These are phyloP conservation scores for Fragum fragum DNA, from an alignment of 2,888 invertebrate genomes.

Conservation along the genomic window DNA sequence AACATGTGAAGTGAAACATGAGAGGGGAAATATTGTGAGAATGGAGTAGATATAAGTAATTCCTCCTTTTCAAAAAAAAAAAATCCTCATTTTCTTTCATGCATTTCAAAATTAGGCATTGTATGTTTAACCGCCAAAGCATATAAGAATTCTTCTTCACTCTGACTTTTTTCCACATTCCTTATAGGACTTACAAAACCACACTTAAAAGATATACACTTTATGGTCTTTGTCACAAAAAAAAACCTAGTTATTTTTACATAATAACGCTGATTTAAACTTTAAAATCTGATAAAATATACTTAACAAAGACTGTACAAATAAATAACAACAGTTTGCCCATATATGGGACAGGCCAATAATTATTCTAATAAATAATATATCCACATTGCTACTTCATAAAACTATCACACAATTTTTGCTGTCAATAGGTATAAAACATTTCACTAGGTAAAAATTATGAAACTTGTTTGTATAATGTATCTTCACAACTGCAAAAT, in stretches of 20 bases:
- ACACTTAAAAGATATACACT: neutral
- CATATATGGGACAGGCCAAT: neutral
- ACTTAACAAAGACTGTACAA: constrained; percentile 21
- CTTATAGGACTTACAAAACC: neutral
- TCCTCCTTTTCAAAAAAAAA: too few relatives aligned
- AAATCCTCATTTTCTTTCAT: too few relatives aligned
- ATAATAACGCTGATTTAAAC: constrained; percentile 3
- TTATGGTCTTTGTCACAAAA: neutral
- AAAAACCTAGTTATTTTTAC: neutral
- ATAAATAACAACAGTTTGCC: constrained; percentile 1
- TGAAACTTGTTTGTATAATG: too few relatives aligned
- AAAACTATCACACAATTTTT: neutral
- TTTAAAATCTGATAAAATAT: constrained; percentile 20
- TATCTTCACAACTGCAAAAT: too few relatives aligned
- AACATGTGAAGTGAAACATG: too few relatives aligned
- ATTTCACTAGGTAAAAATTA: too few relatives aligned
- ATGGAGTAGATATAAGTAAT: too few relatives aligned
- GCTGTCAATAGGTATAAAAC: neutral
- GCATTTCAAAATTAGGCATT: too few relatives aligned
- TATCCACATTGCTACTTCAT: neutral
- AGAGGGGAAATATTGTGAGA: too few relatives aligned
- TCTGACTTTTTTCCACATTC: neutral
- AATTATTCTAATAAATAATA: constrained; percentile 4
- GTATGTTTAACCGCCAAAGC: too few relatives aligned
- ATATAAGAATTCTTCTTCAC: too few relatives aligned